Base-by-base conservation (phyloP, 1,140 invertebrate genomes). In the Arion vulgaris region DNA sequence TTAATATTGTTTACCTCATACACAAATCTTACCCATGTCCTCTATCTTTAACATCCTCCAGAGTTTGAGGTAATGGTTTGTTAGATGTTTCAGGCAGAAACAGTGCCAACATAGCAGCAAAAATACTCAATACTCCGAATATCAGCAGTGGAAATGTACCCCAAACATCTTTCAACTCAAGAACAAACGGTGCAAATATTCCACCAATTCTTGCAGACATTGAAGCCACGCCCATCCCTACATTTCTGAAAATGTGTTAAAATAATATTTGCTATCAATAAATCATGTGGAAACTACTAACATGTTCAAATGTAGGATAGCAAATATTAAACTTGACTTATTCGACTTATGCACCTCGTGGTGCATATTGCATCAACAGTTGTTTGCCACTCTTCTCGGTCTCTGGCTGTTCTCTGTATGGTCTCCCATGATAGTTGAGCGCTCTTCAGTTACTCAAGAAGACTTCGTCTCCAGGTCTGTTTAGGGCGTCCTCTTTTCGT, bases 121-220 rank as follows among this genome's bases (percentile, higher is more conserved):
- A 34, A 2, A 85, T 57, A 28, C 85, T 49, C 45, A 87, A 41
- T 0, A 62, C 75, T 0, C 88, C 88, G 69, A 87, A 86, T n/a
- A 87, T 32, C 19, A 87, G 23, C 41, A 87, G 41, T 0, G 88
- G 85, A 0, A 86, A 79, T 28, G 85, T 82, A 19, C n/a, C 71
- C 76, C 77, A 85, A 11, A 86, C 7, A 1, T 7, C 66, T n/a
- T 76, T 41, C 7, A 86, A 62, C 5, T 87, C 85, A 19, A 86
- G 62, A 13, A 87, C 80, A 19, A 82, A 71, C 0, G 85, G 85
- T 1, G 81, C 81, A 19, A 87, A 80, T 41, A 86, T 85, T 1
- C 87, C 87, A 1, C 87, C 87, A 66, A 87, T 85, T 53, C 87
- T 68, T 15, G 85, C 84, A 41, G 77, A 83, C 84, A 86, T 85